These are phyloP conservation scores for Butorides virescens DNA, from an alignment of 2,113 vertebrate genomes.

Conservation along the genomic window DNA sequence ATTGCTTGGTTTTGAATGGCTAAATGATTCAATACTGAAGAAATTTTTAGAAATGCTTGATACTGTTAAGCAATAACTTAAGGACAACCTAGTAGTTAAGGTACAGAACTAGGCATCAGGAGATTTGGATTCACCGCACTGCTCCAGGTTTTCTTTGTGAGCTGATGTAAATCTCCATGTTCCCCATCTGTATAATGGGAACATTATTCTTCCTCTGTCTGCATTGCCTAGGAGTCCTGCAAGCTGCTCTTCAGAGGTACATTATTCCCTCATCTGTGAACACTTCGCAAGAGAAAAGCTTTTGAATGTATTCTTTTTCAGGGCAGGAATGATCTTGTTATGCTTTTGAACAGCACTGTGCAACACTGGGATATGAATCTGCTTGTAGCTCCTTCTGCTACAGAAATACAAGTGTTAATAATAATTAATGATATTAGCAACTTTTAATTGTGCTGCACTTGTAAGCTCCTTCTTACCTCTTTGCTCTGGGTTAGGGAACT, in stretches of 20 bases:
- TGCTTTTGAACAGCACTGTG: neutral
- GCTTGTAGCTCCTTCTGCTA: constrained; percentile 4
- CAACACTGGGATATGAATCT: constrained; percentile 17
- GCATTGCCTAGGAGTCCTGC: neutral
- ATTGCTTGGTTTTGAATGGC: neutral
- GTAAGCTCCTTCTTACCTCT: neutral
- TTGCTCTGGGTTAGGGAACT: constrained; percentile 17
- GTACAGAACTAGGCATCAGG: neutral
- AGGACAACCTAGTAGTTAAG: neutral
- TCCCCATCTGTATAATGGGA: neutral
- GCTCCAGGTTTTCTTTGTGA: neutral
- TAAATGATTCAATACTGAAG: neutral
- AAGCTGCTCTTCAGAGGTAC: neutral
- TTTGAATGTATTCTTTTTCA: neutral
- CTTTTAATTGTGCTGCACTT: constrained; percentile 34
- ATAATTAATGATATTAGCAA: constrained; percentile 40
- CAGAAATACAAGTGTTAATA: constrained; percentile 31
- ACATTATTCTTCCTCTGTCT: constrained; percentile 20
- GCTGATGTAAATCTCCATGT: neutral
- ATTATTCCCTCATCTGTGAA: constrained; percentile 5
- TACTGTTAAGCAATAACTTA: neutral
- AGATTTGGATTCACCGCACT: neutral
- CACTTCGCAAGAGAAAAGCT: neutral
- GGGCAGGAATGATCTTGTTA: neutral
- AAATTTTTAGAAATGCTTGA: neutral